Evolutionary conservation across 2,797 vertebrate species (phyloP).

Genomic region (Sarcoramphus papa): DNA sequence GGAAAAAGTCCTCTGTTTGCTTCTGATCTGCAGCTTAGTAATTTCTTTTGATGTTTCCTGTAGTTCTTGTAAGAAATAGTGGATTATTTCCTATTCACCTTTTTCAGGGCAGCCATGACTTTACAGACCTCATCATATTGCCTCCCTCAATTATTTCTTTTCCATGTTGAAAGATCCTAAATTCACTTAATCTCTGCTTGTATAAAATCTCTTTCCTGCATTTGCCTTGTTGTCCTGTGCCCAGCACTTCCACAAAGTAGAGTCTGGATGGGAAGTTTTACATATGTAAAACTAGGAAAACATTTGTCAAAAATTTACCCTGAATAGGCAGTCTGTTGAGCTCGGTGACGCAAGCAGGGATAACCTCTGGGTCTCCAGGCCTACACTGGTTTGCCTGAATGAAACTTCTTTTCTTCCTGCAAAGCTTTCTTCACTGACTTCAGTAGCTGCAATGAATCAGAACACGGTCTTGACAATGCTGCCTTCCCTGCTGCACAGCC

Average conservation of each 20-base stretch:
- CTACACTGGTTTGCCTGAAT: neutral
- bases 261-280: neutral
- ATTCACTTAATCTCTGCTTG: neutral
- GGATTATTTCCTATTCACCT: neutral
- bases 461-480: accelerated
- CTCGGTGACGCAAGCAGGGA: no score
- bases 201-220: neutral
- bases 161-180: neutral
- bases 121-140: neutral
- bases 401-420: neutral
- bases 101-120: neutral
- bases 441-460: neutral
- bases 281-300: neutral
- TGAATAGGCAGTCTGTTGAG: neutral
- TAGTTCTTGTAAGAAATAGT: neutral
- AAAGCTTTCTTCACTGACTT: neutral
- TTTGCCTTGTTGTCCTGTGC: neutral
- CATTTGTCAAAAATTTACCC: neutral
- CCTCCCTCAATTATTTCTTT: neutral
- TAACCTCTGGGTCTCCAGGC: neutral
- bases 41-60: neutral
- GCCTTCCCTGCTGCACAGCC: neutral
- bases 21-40: neutral
- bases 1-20: neutral
- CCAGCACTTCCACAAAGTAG: neutral